These are phyloP conservation scores for Gouania willdenowi DNA, from an alignment of 2,797 vertebrate species.

Conservation along the genomic window DNA sequence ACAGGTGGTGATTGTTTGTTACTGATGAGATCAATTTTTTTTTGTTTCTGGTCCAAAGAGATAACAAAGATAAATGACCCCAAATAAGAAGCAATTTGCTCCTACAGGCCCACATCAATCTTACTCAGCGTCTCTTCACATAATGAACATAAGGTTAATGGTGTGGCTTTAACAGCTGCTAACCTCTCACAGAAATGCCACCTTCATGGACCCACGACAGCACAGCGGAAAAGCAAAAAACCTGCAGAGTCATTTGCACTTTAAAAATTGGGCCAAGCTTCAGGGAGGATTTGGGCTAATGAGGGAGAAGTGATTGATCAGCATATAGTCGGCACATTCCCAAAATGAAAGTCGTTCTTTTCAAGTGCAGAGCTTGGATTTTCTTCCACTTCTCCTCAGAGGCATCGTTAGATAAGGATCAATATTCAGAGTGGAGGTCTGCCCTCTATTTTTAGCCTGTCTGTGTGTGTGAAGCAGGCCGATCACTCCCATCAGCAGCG, in stretches of 20 bases:
- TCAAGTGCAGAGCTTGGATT: slow-evolving; percentile 15
- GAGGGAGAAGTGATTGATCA: slow-evolving; percentile 21
- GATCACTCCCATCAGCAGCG: slow-evolving; percentile 55
- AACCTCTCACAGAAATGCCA: slow-evolving; percentile 29
- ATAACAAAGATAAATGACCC: slow-evolving; percentile 8
- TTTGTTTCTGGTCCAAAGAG: too few relatives aligned
- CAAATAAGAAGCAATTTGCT: slow-evolving; percentile 34
- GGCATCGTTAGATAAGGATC: slow-evolving; percentile 61
- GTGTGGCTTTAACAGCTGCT: slow-evolving; percentile 26
- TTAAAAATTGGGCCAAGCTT: neutral
- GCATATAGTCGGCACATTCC: slow-evolving; percentile 1
- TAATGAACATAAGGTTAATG: slow-evolving; percentile 45
- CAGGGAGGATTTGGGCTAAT: slow-evolving; percentile 6
- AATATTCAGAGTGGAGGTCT: slow-evolving; percentile 57
- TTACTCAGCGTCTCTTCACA: slow-evolving; percentile 12
- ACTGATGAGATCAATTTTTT: too few relatives aligned
- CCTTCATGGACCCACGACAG: neutral
- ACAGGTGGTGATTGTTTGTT: too few relatives aligned
- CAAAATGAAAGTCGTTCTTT: slow-evolving; percentile 19
- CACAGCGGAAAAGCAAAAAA: neutral
- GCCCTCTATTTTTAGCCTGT: slow-evolving; percentile 69
- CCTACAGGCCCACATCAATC: slow-evolving; percentile 33
- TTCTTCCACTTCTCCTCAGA: slow-evolving; percentile 44
- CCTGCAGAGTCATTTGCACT: slow-evolving; percentile 9
- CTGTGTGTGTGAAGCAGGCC: slow-evolving; percentile 24